A percentile compares a stretch with the other conserved stretches of the same genome.
phyloP scores from a whole-genome alignment of 2,113 vertebrate species.

The Genyomyrus donnyi region DNA sequence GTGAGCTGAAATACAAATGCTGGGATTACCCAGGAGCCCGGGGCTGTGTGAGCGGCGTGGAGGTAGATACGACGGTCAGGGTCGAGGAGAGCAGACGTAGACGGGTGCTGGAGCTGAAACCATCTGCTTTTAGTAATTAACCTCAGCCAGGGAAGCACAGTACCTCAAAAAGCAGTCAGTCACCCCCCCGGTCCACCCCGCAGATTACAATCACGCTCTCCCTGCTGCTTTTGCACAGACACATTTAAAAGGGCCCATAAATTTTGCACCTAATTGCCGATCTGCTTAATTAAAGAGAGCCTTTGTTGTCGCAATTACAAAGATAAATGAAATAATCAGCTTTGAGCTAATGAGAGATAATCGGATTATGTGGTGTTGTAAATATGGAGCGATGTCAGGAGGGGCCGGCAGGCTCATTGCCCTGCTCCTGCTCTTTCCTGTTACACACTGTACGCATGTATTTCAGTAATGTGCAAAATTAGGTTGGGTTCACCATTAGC shows the following conservation, averaged over 20 bases:
- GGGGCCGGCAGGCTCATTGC: conserved; percentile 14
- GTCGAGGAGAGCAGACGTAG: neutral
- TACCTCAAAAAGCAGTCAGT: conserved; percentile 63
- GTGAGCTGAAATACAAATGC: conserved; percentile 19
- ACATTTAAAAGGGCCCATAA: conserved; percentile 74
- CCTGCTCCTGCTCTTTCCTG: neutral
- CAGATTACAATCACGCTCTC: conserved; percentile 62
- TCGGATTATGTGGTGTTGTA: conserved; percentile 72
- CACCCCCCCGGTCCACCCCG: conserved; percentile 49
- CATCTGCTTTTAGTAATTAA: conserved; percentile 10
- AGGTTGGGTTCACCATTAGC: neutral
- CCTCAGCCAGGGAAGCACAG: conserved; percentile 46
- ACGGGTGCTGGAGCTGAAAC: neutral
- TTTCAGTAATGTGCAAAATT: neutral
- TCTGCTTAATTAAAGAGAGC: conserved; percentile 78
- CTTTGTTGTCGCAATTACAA: conserved; percentile 80
- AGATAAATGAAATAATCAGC: conserved; percentile 87
- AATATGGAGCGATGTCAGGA: conserved; percentile 59
- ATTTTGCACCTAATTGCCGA: conserved; percentile 75
- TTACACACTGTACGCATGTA: too few species aligned
- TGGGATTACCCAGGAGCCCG: neutral
- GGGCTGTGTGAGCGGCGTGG: neutral
- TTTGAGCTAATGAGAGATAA: conserved; percentile 79
- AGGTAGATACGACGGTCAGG: neutral
- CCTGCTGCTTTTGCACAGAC: conserved; percentile 59